Base-by-base conservation (phyloP, 2,888 invertebrate genomes). In the Lycocerus yunnanus region DNA sequence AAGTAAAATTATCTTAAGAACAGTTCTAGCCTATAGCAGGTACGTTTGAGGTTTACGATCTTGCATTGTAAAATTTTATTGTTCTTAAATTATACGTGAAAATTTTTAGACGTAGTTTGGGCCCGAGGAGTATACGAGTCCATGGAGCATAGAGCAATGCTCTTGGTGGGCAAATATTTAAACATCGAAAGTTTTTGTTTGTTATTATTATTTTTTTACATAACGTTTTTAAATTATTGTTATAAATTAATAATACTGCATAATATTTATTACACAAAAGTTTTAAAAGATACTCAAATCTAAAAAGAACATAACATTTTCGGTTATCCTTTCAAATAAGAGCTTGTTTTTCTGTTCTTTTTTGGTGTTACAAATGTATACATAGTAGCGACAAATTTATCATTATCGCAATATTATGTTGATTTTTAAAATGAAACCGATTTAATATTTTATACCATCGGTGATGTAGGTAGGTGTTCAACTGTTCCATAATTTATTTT, bases 1-100 rank as follows among this genome's bases (percentile, higher is more conserved):
- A 83, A 83, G 81, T 79, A 78, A 82, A 79, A 81, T 80, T 75
- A 80, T 79, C 80, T 76, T 77, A 78, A 80, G 80, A 79, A 77
- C 76, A 72, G 79, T 66, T 24, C 68, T 69, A 16, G 71, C 74
- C 78, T 68, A 74, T 63, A 77, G 80, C 78, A 58, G 77, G 69
- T 72, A 66, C 68, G 78, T 80, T 78, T 80, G 80, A 79, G 80
- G 80, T 80, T 80, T 79, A 76, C 66, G 75, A 76, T 76, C 60
- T 71, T 69, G 75, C 69, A 78, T 76, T 77, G 78, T 78, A 69
- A 69, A 73, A 74, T 73, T 77, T 66, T 75, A 69, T 75, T 78
- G 71, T 78, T 75, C 70, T 71, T 69, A 73, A 76, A 77, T 78
- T 77, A 77, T 78, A 78, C 74, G 73, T 70, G 76, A 74, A 78